phyloP scores from a whole-genome alignment of 2,113 vertebrate genomes.

The Sus scrofa region DNA sequence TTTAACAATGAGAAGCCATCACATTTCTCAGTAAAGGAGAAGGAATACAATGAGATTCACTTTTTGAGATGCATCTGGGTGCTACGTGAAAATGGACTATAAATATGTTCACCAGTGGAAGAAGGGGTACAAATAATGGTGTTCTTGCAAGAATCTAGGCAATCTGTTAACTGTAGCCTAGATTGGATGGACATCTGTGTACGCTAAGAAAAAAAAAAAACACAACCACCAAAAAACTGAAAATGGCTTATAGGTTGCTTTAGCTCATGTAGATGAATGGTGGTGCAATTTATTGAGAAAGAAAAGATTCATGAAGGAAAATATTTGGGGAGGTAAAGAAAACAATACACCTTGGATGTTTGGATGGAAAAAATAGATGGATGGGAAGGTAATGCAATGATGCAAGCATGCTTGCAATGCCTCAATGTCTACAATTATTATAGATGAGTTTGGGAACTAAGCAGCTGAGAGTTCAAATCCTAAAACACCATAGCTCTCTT shows the following conservation, averaged over 20 bases:
- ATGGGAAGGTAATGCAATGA: background rate
- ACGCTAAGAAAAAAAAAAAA: background rate
- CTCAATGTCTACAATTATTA: background rate
- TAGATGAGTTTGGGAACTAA: background rate
- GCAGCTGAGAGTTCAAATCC: background rate
- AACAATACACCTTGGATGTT: background rate
- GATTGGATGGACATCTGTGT: background rate
- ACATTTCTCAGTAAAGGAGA: constrained; percentile 7
- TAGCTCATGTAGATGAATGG: background rate
- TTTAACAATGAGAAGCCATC: background rate
- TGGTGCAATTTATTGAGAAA: background rate
- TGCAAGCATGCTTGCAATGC: background rate
- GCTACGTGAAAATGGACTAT: background rate
- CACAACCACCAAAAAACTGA: no score
- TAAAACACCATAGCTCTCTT: background rate
- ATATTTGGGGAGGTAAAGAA: background rate
- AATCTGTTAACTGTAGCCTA: background rate
- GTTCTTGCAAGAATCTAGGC: background rate
- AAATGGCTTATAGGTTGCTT: background rate
- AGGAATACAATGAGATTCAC: background rate
- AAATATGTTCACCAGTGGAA: background rate
- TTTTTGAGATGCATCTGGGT: background rate
- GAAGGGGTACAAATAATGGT: background rate
- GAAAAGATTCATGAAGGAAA: background rate
- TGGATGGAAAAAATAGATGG: background rate